phyloP scores from a whole-genome alignment of 2,113 vertebrate species.

The Toxotes jaculatrix region DNA sequence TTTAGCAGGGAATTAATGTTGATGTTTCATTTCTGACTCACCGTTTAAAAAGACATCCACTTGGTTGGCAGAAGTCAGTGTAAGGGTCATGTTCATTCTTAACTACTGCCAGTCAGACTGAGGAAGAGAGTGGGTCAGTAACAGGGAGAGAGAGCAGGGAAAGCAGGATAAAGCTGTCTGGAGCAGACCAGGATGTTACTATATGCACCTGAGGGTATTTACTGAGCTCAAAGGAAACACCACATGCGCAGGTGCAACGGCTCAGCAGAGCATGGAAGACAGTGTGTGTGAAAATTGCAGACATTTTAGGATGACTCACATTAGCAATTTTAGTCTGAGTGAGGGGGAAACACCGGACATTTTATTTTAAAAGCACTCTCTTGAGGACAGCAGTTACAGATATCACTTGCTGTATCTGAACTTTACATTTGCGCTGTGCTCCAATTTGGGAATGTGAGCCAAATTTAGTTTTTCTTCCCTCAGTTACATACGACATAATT shows the following conservation, averaged over 20 bases:
- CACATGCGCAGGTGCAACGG: slow-evolving; percentile 67
- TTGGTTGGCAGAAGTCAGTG: slow-evolving; percentile 76
- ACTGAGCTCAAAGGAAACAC: slow-evolving; percentile 68
- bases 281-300: slow-evolving; percentile 39
- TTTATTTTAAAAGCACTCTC: slow-evolving; percentile 38
- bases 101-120: slow-evolving; percentile 74
- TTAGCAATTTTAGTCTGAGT: slow-evolving; percentile 41
- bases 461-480: slow-evolving; percentile 50
- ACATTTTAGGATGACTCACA: slow-evolving; percentile 57
- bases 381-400: not conserved
- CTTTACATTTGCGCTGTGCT: slow-evolving; percentile 44
- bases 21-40: slow-evolving; percentile 82
- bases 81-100: slow-evolving; percentile 75
- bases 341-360: slow-evolving; percentile 34
- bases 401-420: slow-evolving; percentile 14
- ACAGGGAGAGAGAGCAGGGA: not conserved
- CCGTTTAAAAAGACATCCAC: slow-evolving; percentile 79
- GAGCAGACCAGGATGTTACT: slow-evolving; percentile 46
- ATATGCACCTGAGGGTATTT: slow-evolving; percentile 72
- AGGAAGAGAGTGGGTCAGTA: slow-evolving; percentile 47
- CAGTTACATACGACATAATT: slow-evolving; percentile 37
- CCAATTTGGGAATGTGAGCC: slow-evolving; percentile 42
- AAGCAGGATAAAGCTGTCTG: slow-evolving; percentile 53
- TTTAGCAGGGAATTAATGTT: slow-evolving; percentile 84
- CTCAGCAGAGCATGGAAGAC: slow-evolving; percentile 50